A percentile compares a stretch with the other conserved stretches of the same genome.
These are phyloP conservation scores for Acanthornis magna DNA, from an alignment of 2,797 vertebrate genomes.

Conservation along the genomic window DNA sequence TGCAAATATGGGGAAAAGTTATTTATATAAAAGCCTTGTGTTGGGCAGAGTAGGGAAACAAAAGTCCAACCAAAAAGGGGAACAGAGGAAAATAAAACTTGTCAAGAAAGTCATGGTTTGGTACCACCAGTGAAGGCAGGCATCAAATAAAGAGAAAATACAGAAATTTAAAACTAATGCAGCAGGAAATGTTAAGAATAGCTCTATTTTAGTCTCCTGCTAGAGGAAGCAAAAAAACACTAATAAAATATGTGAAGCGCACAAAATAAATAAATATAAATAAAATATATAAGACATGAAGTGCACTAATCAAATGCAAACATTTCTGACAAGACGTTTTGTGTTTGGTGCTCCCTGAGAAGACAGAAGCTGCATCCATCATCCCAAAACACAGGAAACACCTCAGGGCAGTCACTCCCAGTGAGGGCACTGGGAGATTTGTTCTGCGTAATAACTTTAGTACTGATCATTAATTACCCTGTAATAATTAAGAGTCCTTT, in stretches of 20 bases:
- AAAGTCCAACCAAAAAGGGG: background rate
- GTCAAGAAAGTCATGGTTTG: background rate
- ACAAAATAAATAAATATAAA: background rate
- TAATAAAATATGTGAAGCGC: background rate
- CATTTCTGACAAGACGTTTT: background rate
- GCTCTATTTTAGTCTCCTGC: background rate
- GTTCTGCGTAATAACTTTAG: background rate
- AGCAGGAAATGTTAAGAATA: background rate
- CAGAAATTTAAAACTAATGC: background rate
- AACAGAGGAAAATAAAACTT: accelerated
- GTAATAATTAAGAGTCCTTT: background rate
- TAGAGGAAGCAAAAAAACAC: background rate
- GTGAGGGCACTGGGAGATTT: background rate
- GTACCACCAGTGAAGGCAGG: background rate
- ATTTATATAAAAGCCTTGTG: background rate
- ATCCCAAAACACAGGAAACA: background rate
- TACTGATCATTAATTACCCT: background rate
- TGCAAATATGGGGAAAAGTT: background rate
- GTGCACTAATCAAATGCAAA: background rate
- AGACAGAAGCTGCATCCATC: background rate
- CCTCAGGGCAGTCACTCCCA: background rate
- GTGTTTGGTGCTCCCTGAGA: background rate
- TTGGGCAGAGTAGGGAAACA: background rate
- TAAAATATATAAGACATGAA: background rate
- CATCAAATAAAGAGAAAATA: background rate